Percentiles rank a stretch among this genome's conserved stretches.
Evolutionary conservation across 2,113 vertebrate genomes (phyloP).

Genomic region (Sarotherodon lohbergeri): DNA sequence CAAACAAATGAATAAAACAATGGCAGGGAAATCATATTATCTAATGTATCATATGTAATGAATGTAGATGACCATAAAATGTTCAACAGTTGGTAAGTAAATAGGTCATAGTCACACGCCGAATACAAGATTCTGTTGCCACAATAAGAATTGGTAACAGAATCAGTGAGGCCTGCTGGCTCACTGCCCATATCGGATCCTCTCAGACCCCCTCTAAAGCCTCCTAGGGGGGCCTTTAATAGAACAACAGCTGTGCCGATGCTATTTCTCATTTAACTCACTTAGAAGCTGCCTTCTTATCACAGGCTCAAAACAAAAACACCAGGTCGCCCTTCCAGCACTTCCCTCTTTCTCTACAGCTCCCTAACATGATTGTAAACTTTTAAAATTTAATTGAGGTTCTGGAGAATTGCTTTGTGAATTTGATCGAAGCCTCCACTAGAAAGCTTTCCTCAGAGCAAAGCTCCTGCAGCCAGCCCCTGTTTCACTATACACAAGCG

Average conservation of each 20-base stretch:
- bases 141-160: constrained; percentile 16
- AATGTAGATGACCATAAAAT: neutral
- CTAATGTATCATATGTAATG: neutral
- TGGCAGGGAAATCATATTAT: neutral
- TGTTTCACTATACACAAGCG: neutral
- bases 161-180: constrained; percentile 42
- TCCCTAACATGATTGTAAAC: constrained; percentile 68
- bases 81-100: neutral
- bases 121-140: neutral
- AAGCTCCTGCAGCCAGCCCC: constrained; percentile 4
- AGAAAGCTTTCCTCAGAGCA: constrained; percentile 44
- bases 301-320: constrained; percentile 54
- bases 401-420: constrained; percentile 46
- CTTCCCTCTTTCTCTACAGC: constrained; percentile 32
- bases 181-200: constrained; percentile 19
- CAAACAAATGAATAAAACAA: neutral
- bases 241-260: constrained; percentile 70
- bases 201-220: constrained; percentile 40
- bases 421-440: constrained; percentile 51
- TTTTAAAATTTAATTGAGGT: constrained; percentile 65
- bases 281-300: constrained; percentile 64
- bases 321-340: constrained; percentile 45
- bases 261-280: constrained; percentile 72
- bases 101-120: neutral
- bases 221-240: constrained; percentile 62